A percentile compares a stretch with the other conserved stretches of the same genome.
Evolutionary conservation across 2,888 invertebrate genomes (phyloP).

Genomic region (Apantesis nais): DNA sequence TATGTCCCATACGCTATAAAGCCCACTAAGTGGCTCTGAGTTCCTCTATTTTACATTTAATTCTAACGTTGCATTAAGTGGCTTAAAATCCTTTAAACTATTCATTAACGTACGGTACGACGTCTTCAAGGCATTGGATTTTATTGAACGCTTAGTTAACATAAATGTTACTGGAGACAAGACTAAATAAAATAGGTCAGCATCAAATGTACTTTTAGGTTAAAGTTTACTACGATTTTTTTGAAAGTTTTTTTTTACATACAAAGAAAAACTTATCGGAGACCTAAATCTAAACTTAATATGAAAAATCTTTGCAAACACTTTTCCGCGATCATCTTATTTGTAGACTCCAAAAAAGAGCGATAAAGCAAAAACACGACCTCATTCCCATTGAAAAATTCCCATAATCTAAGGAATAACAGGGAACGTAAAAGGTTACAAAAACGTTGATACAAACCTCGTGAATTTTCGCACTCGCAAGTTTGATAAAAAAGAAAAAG

Average conservation of each 20-base stretch:
- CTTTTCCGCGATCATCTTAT: constrained; percentile 8
- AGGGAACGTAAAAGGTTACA: constrained; percentile 21
- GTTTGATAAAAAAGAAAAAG: constrained; percentile 9
- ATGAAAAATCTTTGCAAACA: not conserved
- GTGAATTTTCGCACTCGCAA: constrained; percentile 11
- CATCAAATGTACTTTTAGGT: too few relatives aligned
- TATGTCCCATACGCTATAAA: not conserved
- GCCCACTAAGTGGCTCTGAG: not conserved
- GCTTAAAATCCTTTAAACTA: not conserved
- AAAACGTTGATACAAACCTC: constrained; percentile 28
- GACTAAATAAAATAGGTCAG: not conserved
- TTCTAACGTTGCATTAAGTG: not conserved
- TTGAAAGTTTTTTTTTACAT: not conserved
- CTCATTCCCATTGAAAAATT: constrained; percentile 11
- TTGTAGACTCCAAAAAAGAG: constrained; percentile 13
- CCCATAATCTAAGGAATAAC: constrained; percentile 15
- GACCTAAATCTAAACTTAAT: not conserved
- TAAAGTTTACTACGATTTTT: not conserved
- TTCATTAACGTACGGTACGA: not conserved
- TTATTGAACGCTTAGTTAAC: not conserved
- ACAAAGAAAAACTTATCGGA: not conserved
- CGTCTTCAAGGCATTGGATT: not conserved
- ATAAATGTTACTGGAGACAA: not conserved
- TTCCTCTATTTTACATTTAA: not conserved
- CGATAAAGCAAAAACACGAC: constrained; percentile 17